Evolutionary conservation across 2,113 vertebrate species (phyloP).

Genomic region (Nothobranchius kuhntae): DNA sequence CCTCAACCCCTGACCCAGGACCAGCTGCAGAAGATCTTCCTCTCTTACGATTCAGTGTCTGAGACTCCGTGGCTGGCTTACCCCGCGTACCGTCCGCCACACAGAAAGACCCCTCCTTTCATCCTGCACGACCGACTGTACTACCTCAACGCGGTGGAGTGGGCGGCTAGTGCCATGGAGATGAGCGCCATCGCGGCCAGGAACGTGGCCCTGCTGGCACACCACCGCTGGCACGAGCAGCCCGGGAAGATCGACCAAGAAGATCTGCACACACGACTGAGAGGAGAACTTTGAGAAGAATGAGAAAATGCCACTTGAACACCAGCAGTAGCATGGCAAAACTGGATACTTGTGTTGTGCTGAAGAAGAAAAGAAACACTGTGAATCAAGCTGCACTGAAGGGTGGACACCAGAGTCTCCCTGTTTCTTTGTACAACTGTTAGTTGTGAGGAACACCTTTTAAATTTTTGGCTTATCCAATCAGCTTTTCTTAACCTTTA

Average conservation of each 20-base stretch:
- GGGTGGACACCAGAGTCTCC: slow-evolving; percentile 5
- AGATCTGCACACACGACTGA: slow-evolving; percentile 84
- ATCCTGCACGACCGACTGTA: slow-evolving; percentile 88
- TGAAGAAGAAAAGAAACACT: slow-evolving; percentile 17
- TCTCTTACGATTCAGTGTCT: slow-evolving; percentile 80
- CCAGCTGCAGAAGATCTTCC: slow-evolving; percentile 83
- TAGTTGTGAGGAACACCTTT: not conserved
- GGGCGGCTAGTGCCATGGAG: slow-evolving; percentile 90
- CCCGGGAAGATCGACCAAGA: slow-evolving; percentile 84
- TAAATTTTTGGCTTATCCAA: not conserved
- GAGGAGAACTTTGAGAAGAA: slow-evolving; percentile 83
- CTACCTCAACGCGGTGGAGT: slow-evolving; percentile 88
- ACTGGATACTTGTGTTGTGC: slow-evolving; percentile 3
- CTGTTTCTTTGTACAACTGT: not conserved
- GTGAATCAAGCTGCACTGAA: slow-evolving; percentile 37
- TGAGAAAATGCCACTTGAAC: not conserved
- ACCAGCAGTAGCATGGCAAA: slow-evolving; percentile 15
- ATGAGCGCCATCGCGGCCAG: slow-evolving; percentile 88
- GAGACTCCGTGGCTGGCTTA: slow-evolving; percentile 87
- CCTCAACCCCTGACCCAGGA: slow-evolving; percentile 73
- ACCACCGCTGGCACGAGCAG: slow-evolving; percentile 86
- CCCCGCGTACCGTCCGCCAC: slow-evolving; percentile 80
- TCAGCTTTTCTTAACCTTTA: not conserved
- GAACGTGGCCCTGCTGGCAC: slow-evolving; percentile 87
- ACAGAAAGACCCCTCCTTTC: slow-evolving; percentile 81